A percentile compares a stretch with the other conserved stretches of the same genome.
phyloP scores from a whole-genome alignment of 1,140 invertebrate genomes.

The Ips typographus region DNA sequence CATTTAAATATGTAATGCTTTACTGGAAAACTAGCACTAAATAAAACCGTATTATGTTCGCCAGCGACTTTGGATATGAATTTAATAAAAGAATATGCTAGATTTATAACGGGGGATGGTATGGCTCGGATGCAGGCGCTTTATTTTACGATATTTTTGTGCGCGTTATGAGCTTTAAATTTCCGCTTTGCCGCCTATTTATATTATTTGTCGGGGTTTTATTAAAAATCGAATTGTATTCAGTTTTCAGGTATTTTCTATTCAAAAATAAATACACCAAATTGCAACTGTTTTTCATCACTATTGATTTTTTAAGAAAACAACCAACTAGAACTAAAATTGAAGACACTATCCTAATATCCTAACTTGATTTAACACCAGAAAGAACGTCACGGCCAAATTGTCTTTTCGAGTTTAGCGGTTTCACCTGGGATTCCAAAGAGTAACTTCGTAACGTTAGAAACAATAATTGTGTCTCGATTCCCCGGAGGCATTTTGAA shows the following conservation, averaged over 20 bases:
- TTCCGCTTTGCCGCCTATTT: conserved; percentile 7
- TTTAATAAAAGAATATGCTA: conserved; percentile 29
- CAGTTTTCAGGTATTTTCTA: not conserved
- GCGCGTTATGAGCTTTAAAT: conserved; percentile 14
- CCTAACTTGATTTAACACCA: too few relatives aligned
- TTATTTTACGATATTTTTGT: conserved; percentile 19
- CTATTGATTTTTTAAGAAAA: too few relatives aligned
- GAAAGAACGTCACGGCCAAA: not conserved
- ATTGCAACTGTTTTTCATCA: too few relatives aligned
- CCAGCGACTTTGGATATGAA: conserved; percentile 25
- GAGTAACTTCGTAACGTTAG: not conserved
- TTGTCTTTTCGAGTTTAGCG: not conserved
- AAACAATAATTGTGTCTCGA: conserved; percentile 17
- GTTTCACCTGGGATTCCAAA: not conserved
- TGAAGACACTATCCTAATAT: too few relatives aligned
- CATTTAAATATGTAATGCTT: not conserved
- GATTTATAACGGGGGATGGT: conserved; percentile 16
- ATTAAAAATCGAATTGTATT: not conserved
- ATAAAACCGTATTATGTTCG: conserved; percentile 23
- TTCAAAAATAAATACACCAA: not conserved
- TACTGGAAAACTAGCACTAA: conserved; percentile 13
- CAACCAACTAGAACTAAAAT: too few relatives aligned
- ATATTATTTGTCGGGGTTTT: not conserved
- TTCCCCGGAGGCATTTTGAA: conserved; percentile 3
- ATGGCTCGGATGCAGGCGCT: not conserved